These are phyloP conservation scores for Sardinella longiceps DNA, from an alignment of 2,797 vertebrate species.

Conservation along the genomic window DNA sequence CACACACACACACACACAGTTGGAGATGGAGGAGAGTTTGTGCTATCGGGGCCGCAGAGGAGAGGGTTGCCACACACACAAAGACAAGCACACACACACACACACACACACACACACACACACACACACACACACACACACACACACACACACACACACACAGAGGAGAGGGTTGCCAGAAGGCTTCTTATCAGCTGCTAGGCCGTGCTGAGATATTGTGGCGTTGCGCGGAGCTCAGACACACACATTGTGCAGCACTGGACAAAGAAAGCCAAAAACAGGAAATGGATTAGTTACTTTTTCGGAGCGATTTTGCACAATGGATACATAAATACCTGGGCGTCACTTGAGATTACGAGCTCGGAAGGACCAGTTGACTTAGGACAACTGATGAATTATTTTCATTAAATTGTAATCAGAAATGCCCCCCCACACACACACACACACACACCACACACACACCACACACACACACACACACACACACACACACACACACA, in stretches of 20 bases:
- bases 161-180: neutral
- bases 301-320: conserved; percentile 47
- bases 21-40: neutral
- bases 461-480: too few species aligned
- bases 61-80: too few species aligned
- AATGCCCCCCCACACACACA: too few species aligned
- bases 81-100: too few species aligned
- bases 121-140: too few species aligned
- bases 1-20: too few species aligned
- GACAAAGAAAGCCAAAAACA: conserved; percentile 64
- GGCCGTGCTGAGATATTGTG: neutral
- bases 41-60: neutral
- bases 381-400: conserved; percentile 65
- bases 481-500: too few species aligned
- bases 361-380: conserved; percentile 62
- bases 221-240: neutral
- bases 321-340: conserved; percentile 64
- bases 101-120: too few species aligned
- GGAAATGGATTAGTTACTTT: conserved; percentile 58
- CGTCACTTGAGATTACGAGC: conserved; percentile 60
- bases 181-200: neutral
- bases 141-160: too few species aligned
- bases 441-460: too few species aligned
- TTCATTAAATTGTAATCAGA: conserved; percentile 57
- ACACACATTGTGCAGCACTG: conserved; percentile 30